Evolutionary conservation across 2,888 invertebrate species (phyloP).

Genomic region (Bombylius major): DNA sequence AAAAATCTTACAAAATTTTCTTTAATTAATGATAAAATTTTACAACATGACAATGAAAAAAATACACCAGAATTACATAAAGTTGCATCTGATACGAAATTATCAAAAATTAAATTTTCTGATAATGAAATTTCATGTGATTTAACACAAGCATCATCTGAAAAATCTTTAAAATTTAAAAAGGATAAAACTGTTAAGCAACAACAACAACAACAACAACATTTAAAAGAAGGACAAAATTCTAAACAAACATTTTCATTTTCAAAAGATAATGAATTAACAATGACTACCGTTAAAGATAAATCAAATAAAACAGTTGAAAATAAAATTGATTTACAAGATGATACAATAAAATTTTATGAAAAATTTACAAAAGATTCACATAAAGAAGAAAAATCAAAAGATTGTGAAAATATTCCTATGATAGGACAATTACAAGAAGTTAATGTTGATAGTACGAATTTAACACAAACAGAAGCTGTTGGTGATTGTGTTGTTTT

Average conservation of each 20-base stretch:
- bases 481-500: too few relatives aligned
- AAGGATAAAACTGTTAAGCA: neutral
- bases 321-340: neutral
- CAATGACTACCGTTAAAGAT: neutral
- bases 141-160: neutral
- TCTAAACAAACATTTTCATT: neutral
- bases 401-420: too few relatives aligned
- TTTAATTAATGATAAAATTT: too few relatives aligned
- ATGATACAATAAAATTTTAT: neutral
- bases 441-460: too few relatives aligned
- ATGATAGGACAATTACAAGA: too few relatives aligned
- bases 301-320: neutral
- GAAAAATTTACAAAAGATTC: too few relatives aligned
- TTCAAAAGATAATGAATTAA: neutral
- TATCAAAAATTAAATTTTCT: neutral
- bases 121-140: neutral
- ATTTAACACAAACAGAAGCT: too few relatives aligned
- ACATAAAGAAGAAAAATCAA: too few relatives aligned
- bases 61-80: neutral
- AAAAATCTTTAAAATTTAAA: neutral
- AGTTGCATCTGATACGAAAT: conserved; percentile 1
- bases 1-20: neutral
- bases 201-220: neutral
- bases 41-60: neutral
- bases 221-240: neutral